These are phyloP conservation scores for Drosophila suzukii DNA, from an alignment of 1,140 invertebrate species.

Conservation along the genomic window DNA sequence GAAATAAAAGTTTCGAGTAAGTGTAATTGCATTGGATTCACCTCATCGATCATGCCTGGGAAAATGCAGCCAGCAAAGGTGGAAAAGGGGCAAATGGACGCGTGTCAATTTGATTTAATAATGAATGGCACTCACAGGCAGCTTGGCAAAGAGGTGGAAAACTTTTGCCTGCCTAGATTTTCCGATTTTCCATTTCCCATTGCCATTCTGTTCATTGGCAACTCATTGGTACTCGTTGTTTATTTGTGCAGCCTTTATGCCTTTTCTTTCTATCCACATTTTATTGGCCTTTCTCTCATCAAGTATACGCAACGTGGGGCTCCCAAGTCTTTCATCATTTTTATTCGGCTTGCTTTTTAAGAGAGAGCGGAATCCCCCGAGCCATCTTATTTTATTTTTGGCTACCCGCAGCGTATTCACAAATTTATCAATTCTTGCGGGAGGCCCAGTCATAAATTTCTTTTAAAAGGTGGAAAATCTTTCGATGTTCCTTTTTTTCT, in stretches of 20 bases:
- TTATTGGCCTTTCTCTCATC: constrained; percentile 70
- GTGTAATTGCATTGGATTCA: constrained; percentile 35
- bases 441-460: constrained; percentile 35
- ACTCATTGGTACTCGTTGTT: constrained; percentile 31
- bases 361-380: neutral
- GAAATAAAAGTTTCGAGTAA: constrained; percentile 23
- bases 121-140: constrained; percentile 53
- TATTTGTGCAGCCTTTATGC: constrained; percentile 63
- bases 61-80: constrained; percentile 31
- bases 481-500: neutral
- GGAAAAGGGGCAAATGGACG: constrained; percentile 30
- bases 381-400: constrained; percentile 17
- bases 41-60: constrained; percentile 10
- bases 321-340: constrained; percentile 76
- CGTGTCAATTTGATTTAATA: constrained; percentile 77
- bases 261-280: constrained; percentile 54
- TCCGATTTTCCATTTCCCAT: neutral
- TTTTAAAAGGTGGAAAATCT: constrained; percentile 37
- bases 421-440: constrained; percentile 53
- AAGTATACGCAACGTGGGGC: constrained; percentile 62
- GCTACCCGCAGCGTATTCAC: constrained; percentile 38
- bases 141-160: constrained; percentile 10
- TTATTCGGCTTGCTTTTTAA: constrained; percentile 51
- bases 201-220: constrained; percentile 20
- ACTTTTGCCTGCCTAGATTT: neutral